Conservation (phyloP, 92 coral and sea anemone species). For the Zoanthus solanderi region DNA sequence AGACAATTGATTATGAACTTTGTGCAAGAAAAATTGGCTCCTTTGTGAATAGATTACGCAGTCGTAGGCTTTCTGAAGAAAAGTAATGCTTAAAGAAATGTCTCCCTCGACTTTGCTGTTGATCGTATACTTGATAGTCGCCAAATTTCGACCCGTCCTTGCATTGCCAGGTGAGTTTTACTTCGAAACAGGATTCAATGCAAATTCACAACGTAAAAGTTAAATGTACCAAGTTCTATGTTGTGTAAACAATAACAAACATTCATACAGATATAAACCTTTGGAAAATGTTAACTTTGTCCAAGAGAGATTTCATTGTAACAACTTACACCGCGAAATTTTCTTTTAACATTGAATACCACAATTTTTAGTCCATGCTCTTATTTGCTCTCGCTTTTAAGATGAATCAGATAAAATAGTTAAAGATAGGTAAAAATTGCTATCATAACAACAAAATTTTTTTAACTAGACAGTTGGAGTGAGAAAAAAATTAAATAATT, state of each 20-base stretch:
- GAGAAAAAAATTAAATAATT: too few relatives aligned
- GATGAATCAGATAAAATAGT: too few relatives aligned
- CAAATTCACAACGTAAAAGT: neutral
- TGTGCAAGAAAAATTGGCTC: too few relatives aligned
- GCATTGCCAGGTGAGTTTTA: too few relatives aligned
- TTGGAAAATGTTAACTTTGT: neutral
- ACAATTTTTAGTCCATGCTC: too few relatives aligned
- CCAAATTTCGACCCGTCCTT: neutral
- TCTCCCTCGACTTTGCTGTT: neutral
- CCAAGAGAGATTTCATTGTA: neutral
- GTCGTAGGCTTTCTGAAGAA: neutral
- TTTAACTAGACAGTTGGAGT: too few relatives aligned
- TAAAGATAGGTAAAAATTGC: too few relatives aligned
- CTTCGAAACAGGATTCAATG: neutral
- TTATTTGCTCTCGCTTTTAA: too few relatives aligned
- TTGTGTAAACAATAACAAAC: neutral
- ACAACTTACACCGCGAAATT: neutral
- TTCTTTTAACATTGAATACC: too few relatives aligned
- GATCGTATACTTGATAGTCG: conserved; percentile 2
- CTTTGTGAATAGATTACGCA: neutral
- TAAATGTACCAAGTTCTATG: neutral
- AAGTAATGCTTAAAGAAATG: neutral
- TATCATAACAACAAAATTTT: too few relatives aligned
- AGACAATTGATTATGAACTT: too few relatives aligned
- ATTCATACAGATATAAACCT: neutral